phyloP scores from a whole-genome alignment of 1,140 invertebrate species.

The Oscheius sp. region DNA sequence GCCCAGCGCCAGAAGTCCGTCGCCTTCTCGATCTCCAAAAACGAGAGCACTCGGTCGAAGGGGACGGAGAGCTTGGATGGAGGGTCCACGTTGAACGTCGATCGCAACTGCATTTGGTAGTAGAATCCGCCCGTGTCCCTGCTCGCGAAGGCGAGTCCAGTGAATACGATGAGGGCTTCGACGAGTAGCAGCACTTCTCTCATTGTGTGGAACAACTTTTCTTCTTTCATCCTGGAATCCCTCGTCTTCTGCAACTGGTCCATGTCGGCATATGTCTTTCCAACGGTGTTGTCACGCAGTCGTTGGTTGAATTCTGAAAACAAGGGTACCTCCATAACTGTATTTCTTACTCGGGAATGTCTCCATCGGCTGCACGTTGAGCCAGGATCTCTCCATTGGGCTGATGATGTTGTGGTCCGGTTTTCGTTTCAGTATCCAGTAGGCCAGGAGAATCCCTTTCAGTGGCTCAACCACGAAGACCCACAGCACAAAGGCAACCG shows the following conservation, averaged over 20 bases:
- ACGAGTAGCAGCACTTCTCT: constrained; percentile 32
- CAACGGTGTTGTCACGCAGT: constrained; percentile 22
- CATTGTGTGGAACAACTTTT: constrained; percentile 60
- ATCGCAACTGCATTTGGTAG: constrained; percentile 55
- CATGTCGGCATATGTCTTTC: constrained; percentile 51
- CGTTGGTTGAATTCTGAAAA: constrained; percentile 25
- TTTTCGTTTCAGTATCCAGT: not conserved
- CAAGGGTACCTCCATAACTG: too few relatives aligned
- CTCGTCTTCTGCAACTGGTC: constrained; percentile 58
- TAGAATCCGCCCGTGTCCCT: constrained; percentile 59
- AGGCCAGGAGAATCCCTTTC: constrained; percentile 29
- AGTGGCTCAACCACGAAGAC: constrained; percentile 34
- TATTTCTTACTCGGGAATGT: constrained; percentile 33
- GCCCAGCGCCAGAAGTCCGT: constrained; percentile 64
- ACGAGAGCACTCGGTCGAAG: not conserved
- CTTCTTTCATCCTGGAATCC: constrained; percentile 61
- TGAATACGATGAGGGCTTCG: constrained; percentile 45
- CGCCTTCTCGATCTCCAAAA: constrained; percentile 29
- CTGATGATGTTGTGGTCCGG: constrained; percentile 17
- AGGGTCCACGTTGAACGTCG: not conserved
- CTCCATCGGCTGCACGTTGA: constrained; percentile 57
- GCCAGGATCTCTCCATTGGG: constrained; percentile 31
- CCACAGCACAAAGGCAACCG: constrained; percentile 28
- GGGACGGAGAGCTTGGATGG: not conserved
- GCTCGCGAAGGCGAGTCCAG: constrained; percentile 63